Evolutionary conservation across 2,797 vertebrate species (phyloP).

Genomic region (Semotilus atromaculatus): DNA sequence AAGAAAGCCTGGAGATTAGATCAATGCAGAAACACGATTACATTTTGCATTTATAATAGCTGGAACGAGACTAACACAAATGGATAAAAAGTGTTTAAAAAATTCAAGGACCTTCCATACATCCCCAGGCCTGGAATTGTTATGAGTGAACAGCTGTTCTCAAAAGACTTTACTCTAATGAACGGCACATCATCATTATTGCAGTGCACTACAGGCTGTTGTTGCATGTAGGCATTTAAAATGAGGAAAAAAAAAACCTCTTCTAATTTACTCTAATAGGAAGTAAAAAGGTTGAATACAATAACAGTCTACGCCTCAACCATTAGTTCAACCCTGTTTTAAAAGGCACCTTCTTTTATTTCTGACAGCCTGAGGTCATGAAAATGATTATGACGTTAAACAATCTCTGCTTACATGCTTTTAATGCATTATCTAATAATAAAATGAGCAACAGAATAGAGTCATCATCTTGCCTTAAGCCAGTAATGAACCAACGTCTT

Average conservation of each 20-base stretch:
- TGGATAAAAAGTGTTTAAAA: background rate
- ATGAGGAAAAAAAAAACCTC: background rate
- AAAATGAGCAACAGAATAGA: background rate
- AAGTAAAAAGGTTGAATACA: background rate
- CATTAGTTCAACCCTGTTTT: constrained; percentile 5
- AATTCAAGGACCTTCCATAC: background rate
- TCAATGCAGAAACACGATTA: constrained; percentile 66
- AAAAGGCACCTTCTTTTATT: background rate
- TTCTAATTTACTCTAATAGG: background rate
- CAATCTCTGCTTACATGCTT: background rate
- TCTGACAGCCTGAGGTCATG: background rate
- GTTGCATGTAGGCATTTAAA: background rate
- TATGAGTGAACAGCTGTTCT: background rate
- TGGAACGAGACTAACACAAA: constrained; percentile 24
- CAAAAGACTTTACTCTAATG: constrained; percentile 8
- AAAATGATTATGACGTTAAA: background rate
- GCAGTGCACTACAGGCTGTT: background rate
- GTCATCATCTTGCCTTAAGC: background rate
- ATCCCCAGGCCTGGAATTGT: background rate
- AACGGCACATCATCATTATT: background rate
- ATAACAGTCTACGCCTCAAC: background rate
- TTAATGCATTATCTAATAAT: constrained; percentile 29
- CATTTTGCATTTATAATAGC: constrained; percentile 49
- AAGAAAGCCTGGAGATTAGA: constrained; percentile 66
- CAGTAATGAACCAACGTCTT: background rate